These are phyloP conservation scores for Monochamus alternatus DNA, from an alignment of 2,888 invertebrate species.

Conservation along the genomic window DNA sequence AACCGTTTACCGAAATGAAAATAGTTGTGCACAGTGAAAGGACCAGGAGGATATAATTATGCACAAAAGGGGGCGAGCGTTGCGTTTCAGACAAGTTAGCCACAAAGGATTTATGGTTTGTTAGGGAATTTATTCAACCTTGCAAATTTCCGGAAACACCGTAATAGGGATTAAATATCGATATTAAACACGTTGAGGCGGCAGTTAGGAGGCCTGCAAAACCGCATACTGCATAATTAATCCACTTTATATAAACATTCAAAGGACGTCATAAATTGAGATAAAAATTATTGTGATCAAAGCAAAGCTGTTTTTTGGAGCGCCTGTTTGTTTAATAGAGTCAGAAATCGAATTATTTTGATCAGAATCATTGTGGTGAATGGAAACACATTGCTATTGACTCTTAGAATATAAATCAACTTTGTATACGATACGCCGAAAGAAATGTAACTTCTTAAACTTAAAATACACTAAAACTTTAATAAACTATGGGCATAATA, in stretches of 20 bases:
- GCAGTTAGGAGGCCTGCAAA: neutral
- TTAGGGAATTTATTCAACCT: conserved; percentile 16
- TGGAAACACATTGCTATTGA: no score
- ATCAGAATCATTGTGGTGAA: no score
- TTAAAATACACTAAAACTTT: no score
- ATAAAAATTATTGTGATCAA: no score
- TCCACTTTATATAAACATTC: neutral
- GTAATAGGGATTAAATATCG: conserved; percentile 17
- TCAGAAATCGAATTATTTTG: no score
- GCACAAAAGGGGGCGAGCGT: conserved; percentile 19
- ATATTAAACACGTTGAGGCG: neutral
- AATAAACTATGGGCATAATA: no score
- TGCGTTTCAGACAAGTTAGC: conserved; percentile 26
- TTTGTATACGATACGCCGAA: no score
- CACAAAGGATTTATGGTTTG: conserved; percentile 23
- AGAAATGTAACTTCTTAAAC: no score
- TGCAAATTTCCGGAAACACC: conserved; percentile 11
- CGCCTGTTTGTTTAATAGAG: no score
- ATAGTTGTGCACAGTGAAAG: conserved; percentile 19
- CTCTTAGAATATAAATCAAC: no score
- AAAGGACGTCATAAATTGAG: no score
- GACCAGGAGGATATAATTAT: conserved; percentile 14
- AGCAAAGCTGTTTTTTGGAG: no score
- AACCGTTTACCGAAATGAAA: neutral
- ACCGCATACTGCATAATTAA: neutral